Evolutionary conservation across 2,888 invertebrate genomes (phyloP), one percentile per base, ranked within the genome.

Genomic region (Dusona sp.): DNA sequence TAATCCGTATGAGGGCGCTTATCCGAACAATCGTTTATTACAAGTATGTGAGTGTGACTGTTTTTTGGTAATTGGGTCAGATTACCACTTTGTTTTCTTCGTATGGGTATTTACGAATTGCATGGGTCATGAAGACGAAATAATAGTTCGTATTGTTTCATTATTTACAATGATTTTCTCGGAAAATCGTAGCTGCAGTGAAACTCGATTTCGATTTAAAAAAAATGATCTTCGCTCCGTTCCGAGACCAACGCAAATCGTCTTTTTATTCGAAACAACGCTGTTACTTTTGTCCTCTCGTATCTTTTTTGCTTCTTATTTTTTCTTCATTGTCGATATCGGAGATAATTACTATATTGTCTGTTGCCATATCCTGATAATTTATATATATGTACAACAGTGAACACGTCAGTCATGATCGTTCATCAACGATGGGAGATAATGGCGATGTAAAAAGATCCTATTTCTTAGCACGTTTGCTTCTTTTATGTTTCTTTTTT

Each of bases 331-430:
- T 72, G 7, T 80, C 73, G 77, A 82, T 79, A 16, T 29, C 13
- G 51, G 36, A 72, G 89, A 68, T 38, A 90, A 89, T 88, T 87
- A 89, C 89, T 90, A 89, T 81, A 88, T 90, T 90, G 87, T 90
- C 87, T 88, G 89, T 90, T 88, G 90, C 79, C 89, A 89, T 90
- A 89, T 67, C 87, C 68, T 73, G 80, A 79, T 81, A 86, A 70
- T 79, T 68, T 45, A 48, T 65, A 73, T 88, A 87, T 89, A 91
- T 89, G 89, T 89, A 86, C 90, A 90, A 91, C 91, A 89, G 88
- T 93, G 92, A 92, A 92, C 92, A 93, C 92, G 91, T 93, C 89
- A 89, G 90, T 92, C 88, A 88, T 88, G 83, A 93, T 89, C 90
- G 88, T 90, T 90, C 90, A 88, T 84, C 83, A 87, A 90, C 82